Conservation (phyloP, 2,797 vertebrate genomes). For the Sarcoramphus papa region DNA sequence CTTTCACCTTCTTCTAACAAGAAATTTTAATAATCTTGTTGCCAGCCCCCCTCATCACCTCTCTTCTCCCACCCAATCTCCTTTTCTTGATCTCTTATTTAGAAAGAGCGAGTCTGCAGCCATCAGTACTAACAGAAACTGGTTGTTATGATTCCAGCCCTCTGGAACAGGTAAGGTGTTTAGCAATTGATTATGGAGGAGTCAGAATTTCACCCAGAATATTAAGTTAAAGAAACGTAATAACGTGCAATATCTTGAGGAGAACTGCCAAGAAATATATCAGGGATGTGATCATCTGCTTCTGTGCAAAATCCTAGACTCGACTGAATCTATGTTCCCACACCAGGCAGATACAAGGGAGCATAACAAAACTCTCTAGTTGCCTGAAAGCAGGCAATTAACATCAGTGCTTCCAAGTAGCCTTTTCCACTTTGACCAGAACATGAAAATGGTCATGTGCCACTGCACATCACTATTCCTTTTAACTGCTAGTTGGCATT, state of each 20-base stretch:
- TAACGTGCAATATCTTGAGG: accelerated
- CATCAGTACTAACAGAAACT: not conserved
- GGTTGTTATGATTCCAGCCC: not conserved
- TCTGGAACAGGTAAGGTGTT: not conserved
- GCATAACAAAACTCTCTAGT: not conserved
- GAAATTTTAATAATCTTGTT: not conserved
- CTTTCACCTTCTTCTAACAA: not conserved
- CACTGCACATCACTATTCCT: not conserved
- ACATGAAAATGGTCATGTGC: not conserved
- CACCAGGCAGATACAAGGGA: not conserved
- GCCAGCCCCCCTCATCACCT: not conserved
- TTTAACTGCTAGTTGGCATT: not conserved
- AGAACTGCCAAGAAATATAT: not conserved
- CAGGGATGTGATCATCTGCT: not conserved
- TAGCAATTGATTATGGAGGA: not conserved
- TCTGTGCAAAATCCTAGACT: not conserved
- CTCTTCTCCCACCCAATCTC: not conserved
- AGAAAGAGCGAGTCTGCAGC: not conserved
- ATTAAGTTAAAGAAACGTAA: not conserved
- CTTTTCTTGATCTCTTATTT: not conserved
- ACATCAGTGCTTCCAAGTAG: not conserved
- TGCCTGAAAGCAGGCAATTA: not conserved
- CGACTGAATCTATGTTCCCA: not conserved
- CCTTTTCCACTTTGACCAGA: not conserved
- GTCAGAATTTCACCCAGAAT: not conserved